phyloP scores from a whole-genome alignment of 2,797 vertebrate genomes.

The Monodelphis domestica region DNA sequence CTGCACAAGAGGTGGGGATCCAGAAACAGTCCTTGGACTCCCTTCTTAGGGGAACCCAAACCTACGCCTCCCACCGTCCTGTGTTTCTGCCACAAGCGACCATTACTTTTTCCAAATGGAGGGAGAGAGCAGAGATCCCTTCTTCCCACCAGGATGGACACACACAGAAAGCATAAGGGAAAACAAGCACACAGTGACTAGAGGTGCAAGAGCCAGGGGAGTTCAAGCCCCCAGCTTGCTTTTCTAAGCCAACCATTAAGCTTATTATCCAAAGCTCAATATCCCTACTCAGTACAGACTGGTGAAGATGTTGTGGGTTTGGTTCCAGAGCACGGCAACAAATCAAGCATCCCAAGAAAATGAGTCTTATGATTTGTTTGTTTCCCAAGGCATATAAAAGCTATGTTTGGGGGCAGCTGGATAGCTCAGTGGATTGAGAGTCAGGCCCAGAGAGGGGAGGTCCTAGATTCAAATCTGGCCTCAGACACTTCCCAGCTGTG shows the following conservation, averaged over 20 bases:
- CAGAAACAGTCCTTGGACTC: not conserved
- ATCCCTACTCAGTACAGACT: not conserved
- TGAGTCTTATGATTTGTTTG: not conserved
- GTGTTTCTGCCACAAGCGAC: not conserved
- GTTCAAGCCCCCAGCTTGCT: not conserved
- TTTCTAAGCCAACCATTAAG: not conserved
- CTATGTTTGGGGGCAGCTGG: no score
- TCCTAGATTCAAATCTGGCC: no score
- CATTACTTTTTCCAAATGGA: not conserved
- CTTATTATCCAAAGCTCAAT: not conserved
- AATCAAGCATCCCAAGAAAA: not conserved
- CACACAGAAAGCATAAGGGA: not conserved
- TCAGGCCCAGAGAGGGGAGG: no score
- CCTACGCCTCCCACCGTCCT: not conserved
- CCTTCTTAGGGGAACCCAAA: not conserved
- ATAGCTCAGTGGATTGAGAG: no score
- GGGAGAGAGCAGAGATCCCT: not conserved
- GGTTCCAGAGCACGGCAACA: not conserved
- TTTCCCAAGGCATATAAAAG: not conserved
- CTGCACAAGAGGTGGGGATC: not conserved
- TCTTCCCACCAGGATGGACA: not conserved
- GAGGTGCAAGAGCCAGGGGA: not conserved
- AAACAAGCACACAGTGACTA: not conserved
- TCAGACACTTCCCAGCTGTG: no score
- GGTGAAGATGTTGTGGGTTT: not conserved